Evolutionary conservation across 2,113 vertebrate species (phyloP), one percentile per base, ranked within the genome.

Genomic region (Saguinus imperator): DNA sequence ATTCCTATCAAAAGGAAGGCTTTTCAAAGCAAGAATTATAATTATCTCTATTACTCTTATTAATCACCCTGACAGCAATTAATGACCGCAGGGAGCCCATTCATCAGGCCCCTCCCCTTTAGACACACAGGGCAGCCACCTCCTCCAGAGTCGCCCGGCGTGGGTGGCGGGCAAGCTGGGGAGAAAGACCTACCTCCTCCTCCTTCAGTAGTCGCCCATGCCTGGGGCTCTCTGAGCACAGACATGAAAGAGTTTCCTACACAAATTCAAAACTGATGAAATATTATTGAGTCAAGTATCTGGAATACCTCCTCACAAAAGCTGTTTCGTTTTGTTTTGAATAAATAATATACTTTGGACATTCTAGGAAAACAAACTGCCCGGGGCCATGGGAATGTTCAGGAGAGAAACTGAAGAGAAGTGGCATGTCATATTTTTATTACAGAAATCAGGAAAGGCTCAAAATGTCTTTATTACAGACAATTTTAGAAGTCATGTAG

Each of bases 21-120:
- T 86, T 89, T 96, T 68, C 50, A 86, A 96, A 85, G 86, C 52
- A 93, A 82, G 52, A 93, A 79, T 66, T 79, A 45, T 87, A 90
- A 91, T 80, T 93, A 32, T 94, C 84, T 50, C 25, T 50, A 21
- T 80, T 68, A 80, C 48, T 81, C 3, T 58, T 40, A 93, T 68
- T 73, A 89, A 94, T 58, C 83, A 82, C 37, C 27, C 14, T n/a
- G 68, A 73, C 27, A 14, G n/a, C 58, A 93, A 64, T 25, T 29
- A 70, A 37, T 8, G 58, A 66, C 61, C 75, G 75, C 18, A 18
- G 32, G 13, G 27, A 87, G 48, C 27, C 25, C 11, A 1, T 64
- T 73, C 12, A 37, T 72, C 48, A 66, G 14, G 45, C 32, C 70
- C 45, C 86, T 72, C 40, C 57, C 79, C 45, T 52, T 43, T 3